Evolutionary conservation across 2,888 invertebrate genomes (phyloP), one percentile per base, ranked within the genome.

Genomic region (Tachina fera): DNA sequence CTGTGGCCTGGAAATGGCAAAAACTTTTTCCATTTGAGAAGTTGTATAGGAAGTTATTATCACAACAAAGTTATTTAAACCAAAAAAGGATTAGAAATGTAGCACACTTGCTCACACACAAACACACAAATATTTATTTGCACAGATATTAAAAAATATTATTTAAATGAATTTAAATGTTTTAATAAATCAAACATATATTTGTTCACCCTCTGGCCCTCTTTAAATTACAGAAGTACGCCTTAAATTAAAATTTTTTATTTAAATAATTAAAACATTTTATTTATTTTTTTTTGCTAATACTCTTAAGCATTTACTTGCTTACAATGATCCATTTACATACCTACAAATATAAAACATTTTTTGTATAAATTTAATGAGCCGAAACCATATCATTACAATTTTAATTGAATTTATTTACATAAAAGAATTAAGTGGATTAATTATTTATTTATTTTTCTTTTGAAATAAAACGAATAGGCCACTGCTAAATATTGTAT

Each of bases 331-430:
- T 11, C 9, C 16, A 16, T 16, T 58, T 19, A 41, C 9, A 16
- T 11, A 72, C 13, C 68, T 41, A 65, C n/a, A 51, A 31, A 14
- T 65, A 22, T n/a, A 3, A 3, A 51, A 60, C 51, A 61, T 72
- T 60, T 31, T 16, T 61, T 39, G 47, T 19, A 53, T 63, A 63
- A 80, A 72, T 85, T 85, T 63, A 85, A 81, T 85, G 84, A 84
- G 72, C 61, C 72, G 68, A 85, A 81, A 70, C 84, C 77, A 85
- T 68, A 85, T 81, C 76, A 85, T 77, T 81, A 74, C 81, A 63
- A 45, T 81, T 81, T 85, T 81, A 81, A 81, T 85, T 81, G 68
- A 85, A 85, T 85, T 81, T 85, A 81, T 81, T 77, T 77, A 72
- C 45, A 76, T 77, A 72, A 68, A 84, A 72, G 67, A 67, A 77